These are phyloP conservation scores for Meleagris gallopavo DNA, from an alignment of 2,113 vertebrate genomes.

Conservation along the genomic window DNA sequence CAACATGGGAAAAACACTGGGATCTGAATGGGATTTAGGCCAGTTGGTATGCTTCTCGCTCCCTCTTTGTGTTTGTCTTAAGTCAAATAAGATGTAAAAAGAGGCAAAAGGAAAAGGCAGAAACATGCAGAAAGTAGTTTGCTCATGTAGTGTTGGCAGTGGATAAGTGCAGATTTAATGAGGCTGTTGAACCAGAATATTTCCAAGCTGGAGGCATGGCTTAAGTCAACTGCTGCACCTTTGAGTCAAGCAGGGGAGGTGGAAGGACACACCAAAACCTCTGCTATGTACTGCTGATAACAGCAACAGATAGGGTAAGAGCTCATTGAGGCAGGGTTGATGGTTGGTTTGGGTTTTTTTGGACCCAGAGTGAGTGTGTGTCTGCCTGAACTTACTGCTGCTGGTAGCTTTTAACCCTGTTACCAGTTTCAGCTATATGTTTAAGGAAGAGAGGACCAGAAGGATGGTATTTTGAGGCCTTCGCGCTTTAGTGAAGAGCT, in stretches of 20 bases:
- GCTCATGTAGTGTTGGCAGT: not conserved
- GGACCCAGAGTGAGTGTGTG: not conserved
- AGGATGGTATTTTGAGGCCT: not conserved
- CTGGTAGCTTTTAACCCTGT: not conserved
- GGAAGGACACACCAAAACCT: not conserved
- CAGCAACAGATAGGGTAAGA: not conserved
- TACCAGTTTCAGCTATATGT: not conserved
- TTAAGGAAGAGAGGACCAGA: not conserved
- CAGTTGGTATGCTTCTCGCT: constrained; percentile 19
- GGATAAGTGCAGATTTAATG: not conserved
- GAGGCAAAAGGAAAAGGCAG: not conserved
- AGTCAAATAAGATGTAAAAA: not conserved
- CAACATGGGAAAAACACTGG: not conserved
- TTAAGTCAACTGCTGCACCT: not conserved
- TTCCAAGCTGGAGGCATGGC: not conserved
- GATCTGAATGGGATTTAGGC: not conserved
- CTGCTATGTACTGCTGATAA: not conserved
- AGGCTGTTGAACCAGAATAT: not conserved
- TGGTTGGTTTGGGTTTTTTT: not conserved
- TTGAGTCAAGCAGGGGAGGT: not conserved
- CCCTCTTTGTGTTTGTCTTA: not conserved
- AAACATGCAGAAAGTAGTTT: not conserved
- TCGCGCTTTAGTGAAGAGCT: not conserved
- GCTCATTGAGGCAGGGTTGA: not conserved
- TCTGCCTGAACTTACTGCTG: not conserved